These are phyloP conservation scores for Melikaiella ostensackeni DNA, from an alignment of 2,888 invertebrate genomes.

Conservation along the genomic window DNA sequence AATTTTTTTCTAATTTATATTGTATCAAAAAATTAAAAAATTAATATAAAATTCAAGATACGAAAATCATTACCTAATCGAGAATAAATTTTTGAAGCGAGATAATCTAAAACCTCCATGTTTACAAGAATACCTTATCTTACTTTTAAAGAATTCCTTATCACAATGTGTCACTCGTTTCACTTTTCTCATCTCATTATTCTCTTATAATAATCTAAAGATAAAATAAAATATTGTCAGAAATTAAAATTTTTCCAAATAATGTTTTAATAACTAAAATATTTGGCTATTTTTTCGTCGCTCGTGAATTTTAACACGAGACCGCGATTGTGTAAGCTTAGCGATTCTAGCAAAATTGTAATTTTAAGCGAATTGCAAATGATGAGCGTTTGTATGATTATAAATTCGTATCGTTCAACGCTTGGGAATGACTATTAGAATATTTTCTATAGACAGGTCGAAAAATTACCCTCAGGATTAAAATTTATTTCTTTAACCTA, in stretches of 20 bases:
- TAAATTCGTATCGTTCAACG: neutral
- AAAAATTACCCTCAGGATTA: neutral
- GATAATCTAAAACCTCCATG: neutral
- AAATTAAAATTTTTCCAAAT: neutral
- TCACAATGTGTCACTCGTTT: neutral
- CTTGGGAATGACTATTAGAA: neutral
- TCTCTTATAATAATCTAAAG: neutral
- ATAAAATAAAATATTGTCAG: neutral
- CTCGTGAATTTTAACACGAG: neutral
- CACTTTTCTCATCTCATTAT: neutral
- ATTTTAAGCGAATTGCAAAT: neutral
- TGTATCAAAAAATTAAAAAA: neutral
- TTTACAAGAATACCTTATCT: slow-evolving; percentile 29
- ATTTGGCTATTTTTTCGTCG: neutral
- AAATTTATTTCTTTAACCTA: neutral
- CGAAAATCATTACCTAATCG: neutral
- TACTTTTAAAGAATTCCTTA: slow-evolving; percentile 12
- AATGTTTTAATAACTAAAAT: neutral
- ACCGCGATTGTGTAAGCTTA: neutral
- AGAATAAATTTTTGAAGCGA: neutral
- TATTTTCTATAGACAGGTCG: neutral
- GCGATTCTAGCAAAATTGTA: neutral
- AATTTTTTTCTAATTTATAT: neutral
- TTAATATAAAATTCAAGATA: neutral
- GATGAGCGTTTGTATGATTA: neutral